These are phyloP conservation scores for Eurois occulta DNA, from an alignment of 2,888 invertebrate genomes.

Conservation along the genomic window DNA sequence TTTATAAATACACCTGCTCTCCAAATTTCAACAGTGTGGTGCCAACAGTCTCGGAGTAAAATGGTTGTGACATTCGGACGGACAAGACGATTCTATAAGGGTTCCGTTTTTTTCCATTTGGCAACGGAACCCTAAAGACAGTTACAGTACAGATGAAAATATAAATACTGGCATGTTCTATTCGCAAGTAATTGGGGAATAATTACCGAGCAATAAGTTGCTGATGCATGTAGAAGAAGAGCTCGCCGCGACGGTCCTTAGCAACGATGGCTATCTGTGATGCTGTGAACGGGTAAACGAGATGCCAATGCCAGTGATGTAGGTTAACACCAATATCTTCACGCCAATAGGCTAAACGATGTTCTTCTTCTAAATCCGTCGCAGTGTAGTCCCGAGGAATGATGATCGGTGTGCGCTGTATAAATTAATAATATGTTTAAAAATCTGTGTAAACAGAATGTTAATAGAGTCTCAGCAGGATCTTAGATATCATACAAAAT, in stretches of 20 bases:
- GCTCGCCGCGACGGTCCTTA: constrained; percentile 94
- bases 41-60: too few relatives aligned
- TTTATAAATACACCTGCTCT: too few relatives aligned
- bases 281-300: constrained; percentile 93
- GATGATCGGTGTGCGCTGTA: constrained; percentile 91
- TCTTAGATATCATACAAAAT: not conserved
- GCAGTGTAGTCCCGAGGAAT: constrained; percentile 95
- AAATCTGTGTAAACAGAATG: not conserved
- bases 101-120: too few relatives aligned
- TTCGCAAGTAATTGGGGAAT: not conserved
- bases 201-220: constrained; percentile 87
- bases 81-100: too few relatives aligned
- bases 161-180: not conserved
- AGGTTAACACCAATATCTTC: constrained; percentile 95
- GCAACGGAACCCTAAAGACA: too few relatives aligned
- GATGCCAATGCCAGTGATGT: constrained; percentile 96
- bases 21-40: too few relatives aligned
- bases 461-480: constrained; percentile 1
- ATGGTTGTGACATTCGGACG: too few relatives aligned
- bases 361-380: constrained; percentile 94
- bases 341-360: constrained; percentile 95
- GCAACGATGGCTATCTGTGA: constrained; percentile 90
- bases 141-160: too few relatives aligned
- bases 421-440: not conserved
- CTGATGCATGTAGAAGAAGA: constrained; percentile 95